phyloP scores from a whole-genome alignment of 1,140 invertebrate species.

The Scylla paramamosain region DNA sequence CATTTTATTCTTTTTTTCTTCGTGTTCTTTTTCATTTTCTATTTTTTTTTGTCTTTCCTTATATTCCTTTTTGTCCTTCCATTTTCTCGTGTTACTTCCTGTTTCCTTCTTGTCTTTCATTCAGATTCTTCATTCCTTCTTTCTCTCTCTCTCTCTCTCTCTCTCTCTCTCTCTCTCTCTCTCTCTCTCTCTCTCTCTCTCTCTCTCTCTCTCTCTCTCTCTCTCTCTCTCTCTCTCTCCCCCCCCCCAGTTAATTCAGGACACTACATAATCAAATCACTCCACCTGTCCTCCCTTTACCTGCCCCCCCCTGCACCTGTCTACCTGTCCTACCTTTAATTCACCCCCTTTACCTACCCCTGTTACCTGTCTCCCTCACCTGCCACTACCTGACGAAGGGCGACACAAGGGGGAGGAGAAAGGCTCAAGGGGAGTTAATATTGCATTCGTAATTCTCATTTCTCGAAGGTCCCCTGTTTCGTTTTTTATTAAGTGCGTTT shows the following conservation, averaged over 20 bases:
- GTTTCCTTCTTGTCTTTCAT: background rate
- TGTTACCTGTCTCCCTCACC: background rate
- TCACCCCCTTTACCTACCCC: no score
- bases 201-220: background rate
- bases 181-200: constrained; percentile 9
- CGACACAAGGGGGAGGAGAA: background rate
- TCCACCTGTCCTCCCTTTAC: background rate
- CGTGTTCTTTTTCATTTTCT: no score
- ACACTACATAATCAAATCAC: background rate
- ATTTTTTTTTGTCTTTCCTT: no score
- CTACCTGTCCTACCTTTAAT: background rate
- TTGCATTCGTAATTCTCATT: background rate
- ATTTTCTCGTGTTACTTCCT: background rate
- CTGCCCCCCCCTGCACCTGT: no score
- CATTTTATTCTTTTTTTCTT: no score
- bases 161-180: constrained; percentile 30
- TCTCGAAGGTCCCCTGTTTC: background rate
- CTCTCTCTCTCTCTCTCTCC: background rate
- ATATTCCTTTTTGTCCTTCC: no score
- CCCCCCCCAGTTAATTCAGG: background rate
- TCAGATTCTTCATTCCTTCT: background rate
- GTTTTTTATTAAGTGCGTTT: background rate
- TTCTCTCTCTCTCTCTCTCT: background rate
- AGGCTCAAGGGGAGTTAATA: background rate
- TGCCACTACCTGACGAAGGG: background rate